A percentile compares a stretch with the other conserved stretches of the same genome.
phyloP scores from a whole-genome alignment of 1,140 invertebrate species.

The Asbolus verrucosus region DNA sequence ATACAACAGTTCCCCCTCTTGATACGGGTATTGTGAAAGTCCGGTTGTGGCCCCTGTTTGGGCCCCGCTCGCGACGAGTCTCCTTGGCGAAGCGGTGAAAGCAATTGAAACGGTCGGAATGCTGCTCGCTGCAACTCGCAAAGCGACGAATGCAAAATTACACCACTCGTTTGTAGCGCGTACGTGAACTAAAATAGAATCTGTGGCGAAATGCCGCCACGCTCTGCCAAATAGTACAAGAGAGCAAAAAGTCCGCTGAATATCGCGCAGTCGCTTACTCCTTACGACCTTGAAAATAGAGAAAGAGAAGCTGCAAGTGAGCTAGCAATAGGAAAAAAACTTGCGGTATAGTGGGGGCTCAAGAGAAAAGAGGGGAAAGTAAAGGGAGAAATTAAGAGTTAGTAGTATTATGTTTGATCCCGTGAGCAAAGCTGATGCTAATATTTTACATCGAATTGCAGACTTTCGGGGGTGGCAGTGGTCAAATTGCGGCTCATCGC shows the following conservation, averaged over 20 bases:
- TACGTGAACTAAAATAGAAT: conserved; percentile 52
- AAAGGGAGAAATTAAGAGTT: conserved; percentile 65
- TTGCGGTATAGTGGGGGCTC: conserved; percentile 54
- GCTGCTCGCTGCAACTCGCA: conserved; percentile 41
- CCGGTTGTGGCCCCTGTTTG: conserved; percentile 59
- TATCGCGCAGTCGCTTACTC: conserved; percentile 50
- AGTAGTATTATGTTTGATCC: conserved; percentile 62
- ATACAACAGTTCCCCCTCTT: conserved; percentile 61
- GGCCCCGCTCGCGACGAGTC: conserved; percentile 61
- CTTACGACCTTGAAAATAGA: conserved; percentile 64
- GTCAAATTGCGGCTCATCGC: conserved; percentile 1
- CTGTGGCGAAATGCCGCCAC: conserved; percentile 44
- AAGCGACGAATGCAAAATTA: conserved; percentile 50
- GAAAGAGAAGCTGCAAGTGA: conserved; percentile 62
- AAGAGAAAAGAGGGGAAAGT: conserved; percentile 65
- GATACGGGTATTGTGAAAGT: conserved; percentile 60
- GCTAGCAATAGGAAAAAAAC: conserved; percentile 62
- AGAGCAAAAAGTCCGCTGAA: conserved; percentile 48
- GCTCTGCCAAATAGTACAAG: conserved; percentile 51
- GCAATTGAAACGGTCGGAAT: conserved; percentile 55
- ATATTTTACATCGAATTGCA: conserved; percentile 49
- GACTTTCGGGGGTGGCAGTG: conserved; percentile 46
- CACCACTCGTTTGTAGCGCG: conserved; percentile 42
- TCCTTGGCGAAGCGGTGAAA: conserved; percentile 63
- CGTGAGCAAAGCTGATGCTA: conserved; percentile 54